Evolutionary conservation across 2,113 vertebrate genomes (phyloP).

Genomic region (Polypterus senegalus): DNA sequence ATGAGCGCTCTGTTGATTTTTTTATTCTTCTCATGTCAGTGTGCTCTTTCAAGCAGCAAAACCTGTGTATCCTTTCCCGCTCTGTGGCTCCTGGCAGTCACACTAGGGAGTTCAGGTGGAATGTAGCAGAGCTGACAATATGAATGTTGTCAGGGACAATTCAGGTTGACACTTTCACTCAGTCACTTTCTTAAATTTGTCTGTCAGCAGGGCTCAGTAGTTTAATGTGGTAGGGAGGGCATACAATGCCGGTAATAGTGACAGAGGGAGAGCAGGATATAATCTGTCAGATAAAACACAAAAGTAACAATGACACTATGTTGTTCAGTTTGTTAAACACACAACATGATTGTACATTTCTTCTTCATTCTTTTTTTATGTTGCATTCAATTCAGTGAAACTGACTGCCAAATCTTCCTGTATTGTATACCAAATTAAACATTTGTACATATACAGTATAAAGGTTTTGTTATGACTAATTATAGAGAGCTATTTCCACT

Average conservation of each 20-base stretch:
- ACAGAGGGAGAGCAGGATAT: constrained; percentile 17
- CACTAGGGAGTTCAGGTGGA: not conserved
- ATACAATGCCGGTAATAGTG: constrained; percentile 20
- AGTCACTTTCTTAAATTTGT: constrained; percentile 27
- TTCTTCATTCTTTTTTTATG: not conserved
- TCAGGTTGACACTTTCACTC: constrained; percentile 22
- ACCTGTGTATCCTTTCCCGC: constrained; percentile 6
- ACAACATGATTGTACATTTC: not conserved
- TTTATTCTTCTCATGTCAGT: not conserved
- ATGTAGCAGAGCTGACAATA: constrained; percentile 23
- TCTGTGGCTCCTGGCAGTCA: constrained; percentile 1
- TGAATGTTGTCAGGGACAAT: constrained; percentile 32
- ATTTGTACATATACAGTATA: too few relatives aligned
- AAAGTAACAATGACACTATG: constrained; percentile 18
- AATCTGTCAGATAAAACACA: constrained; percentile 18
- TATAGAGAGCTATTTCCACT: too few relatives aligned
- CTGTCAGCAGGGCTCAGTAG: constrained; percentile 23
- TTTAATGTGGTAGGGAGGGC: constrained; percentile 9
- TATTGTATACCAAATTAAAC: too few relatives aligned
- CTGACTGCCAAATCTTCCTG: too few relatives aligned
- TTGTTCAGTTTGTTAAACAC: constrained; percentile 13
- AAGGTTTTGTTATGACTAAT: too few relatives aligned
- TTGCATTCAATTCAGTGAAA: too few relatives aligned
- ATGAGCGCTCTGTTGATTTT: not conserved
- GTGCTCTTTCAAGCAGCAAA: not conserved